Conservation (phyloP, 1,140 invertebrate genomes). For the Andricus grossulariae region DNA sequence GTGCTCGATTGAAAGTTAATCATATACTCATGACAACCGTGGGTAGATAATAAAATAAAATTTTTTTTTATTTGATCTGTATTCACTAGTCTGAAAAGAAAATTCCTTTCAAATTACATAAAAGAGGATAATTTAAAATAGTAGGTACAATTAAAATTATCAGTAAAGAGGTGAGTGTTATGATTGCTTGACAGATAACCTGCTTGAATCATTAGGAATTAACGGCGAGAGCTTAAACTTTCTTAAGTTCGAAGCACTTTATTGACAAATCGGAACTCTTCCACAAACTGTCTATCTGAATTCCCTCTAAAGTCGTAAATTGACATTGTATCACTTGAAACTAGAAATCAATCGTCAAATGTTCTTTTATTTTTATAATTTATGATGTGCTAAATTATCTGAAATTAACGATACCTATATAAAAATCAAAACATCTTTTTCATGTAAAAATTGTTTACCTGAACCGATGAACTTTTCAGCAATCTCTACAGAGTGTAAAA, state of each 20-base stretch:
- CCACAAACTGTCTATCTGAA: neutral
- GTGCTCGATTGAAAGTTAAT: conserved; percentile 52
- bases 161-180: neutral
- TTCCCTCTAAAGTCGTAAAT: neutral
- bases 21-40: conserved; percentile 16
- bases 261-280: conserved; percentile 8
- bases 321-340: conserved; percentile 2
- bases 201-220: neutral
- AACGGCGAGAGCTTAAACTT: neutral
- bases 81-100: too few relatives aligned
- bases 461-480: neutral
- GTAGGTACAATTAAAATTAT: neutral
- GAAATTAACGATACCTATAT: too few relatives aligned
- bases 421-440: too few relatives aligned
- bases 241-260: neutral
- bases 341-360: neutral
- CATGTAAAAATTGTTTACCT: neutral
- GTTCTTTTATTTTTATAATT: too few relatives aligned
- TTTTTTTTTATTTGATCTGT: too few relatives aligned
- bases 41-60: conserved; percentile 8
- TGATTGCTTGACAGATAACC: neutral
- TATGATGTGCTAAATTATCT: too few relatives aligned
- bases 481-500: too few relatives aligned
- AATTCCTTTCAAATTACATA: too few relatives aligned
- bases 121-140: neutral